Conservation (phyloP, 2,797 vertebrate genomes). For the Xyrichtys novacula region DNA sequence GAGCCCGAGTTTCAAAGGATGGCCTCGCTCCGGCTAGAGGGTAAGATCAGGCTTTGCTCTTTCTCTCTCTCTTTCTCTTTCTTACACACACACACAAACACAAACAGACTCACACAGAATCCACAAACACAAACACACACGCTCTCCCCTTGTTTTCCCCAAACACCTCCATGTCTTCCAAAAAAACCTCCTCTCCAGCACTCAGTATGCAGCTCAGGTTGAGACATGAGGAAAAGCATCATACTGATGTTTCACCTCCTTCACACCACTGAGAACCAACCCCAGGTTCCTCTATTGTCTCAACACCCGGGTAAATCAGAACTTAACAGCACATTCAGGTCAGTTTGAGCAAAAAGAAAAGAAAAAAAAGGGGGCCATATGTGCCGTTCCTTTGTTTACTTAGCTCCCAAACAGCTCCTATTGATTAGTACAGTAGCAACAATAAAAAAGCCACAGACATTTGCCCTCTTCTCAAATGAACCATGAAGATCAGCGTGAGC, state of each 20-base stretch:
- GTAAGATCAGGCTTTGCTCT: constrained; percentile 81
- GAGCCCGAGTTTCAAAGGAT: constrained; percentile 91
- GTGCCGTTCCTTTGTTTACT: constrained; percentile 79
- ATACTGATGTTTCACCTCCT: constrained; percentile 54
- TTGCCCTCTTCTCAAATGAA: constrained; percentile 77
- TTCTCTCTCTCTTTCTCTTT: constrained; percentile 33
- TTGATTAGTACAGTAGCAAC: constrained; percentile 80
- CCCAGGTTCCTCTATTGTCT: constrained; percentile 52
- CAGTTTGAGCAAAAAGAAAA: constrained; percentile 56
- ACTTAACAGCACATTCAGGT: constrained; percentile 60
- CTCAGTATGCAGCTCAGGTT: constrained; percentile 79
- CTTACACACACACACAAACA: too few relatives aligned
- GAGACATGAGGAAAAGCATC: constrained; percentile 66
- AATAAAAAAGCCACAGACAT: constrained; percentile 72
- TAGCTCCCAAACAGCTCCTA: constrained; percentile 69
- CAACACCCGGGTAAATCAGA: constrained; percentile 46
- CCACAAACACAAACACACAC: constrained; percentile 66
- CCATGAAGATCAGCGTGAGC: constrained; percentile 73
- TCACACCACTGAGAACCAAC: constrained; percentile 28
- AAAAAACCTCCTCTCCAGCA: constrained; percentile 57
- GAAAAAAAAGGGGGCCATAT: constrained; percentile 73
- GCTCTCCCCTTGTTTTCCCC: constrained; percentile 67
- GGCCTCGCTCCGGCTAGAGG: constrained; percentile 90
- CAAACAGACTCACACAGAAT: constrained; percentile 27
- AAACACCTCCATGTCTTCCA: constrained; percentile 65